Evolutionary conservation across 1,140 invertebrate genomes (phyloP).

Genomic region (Trinorchestia longiramus): DNA sequence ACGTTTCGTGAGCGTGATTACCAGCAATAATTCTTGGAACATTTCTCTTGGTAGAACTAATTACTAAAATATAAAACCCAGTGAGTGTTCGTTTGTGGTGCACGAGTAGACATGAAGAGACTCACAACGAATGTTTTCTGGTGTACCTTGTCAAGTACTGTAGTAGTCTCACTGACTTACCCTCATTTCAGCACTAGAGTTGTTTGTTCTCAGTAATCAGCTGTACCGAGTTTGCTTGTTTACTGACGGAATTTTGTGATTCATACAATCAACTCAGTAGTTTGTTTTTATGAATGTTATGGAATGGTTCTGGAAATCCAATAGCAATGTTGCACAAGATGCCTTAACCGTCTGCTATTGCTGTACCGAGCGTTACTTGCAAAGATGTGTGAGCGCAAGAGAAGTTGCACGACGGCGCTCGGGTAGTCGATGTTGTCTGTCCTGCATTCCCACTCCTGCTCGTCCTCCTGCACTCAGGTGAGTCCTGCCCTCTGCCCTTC

Average conservation of each 20-base stretch:
- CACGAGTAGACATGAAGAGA: background rate
- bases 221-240: conserved; percentile 6
- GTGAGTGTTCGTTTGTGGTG: background rate
- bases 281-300: background rate
- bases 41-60: background rate
- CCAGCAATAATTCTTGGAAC: background rate
- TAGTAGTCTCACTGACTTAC: background rate
- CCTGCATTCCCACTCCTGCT: background rate
- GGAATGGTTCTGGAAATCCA: background rate
- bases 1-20: background rate
- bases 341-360: background rate
- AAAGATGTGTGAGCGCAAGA: background rate
- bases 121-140: background rate
- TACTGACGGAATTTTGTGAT: background rate
- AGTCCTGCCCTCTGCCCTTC: background rate
- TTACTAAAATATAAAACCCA: background rate
- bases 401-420: background rate
- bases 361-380: background rate
- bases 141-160: background rate
- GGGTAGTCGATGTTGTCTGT: background rate
- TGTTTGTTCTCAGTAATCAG: background rate
- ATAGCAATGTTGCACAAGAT: background rate
- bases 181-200: background rate
- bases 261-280: background rate
- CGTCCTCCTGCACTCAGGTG: background rate